A percentile compares a stretch with the other conserved stretches of the same genome.
phyloP scores from a whole-genome alignment of 1,140 invertebrate genomes.

The Mamestra configurata region DNA sequence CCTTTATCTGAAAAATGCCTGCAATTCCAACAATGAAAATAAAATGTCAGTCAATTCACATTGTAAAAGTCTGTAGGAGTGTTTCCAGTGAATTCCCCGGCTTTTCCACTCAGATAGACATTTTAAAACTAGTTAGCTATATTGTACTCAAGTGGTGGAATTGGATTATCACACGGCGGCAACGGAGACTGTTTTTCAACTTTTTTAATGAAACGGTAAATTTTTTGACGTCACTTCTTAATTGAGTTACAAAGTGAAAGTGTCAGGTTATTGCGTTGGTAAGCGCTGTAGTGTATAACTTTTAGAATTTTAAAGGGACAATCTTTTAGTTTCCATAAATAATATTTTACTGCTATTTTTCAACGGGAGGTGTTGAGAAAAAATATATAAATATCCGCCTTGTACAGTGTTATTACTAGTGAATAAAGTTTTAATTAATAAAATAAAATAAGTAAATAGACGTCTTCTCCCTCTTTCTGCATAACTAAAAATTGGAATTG shows the following conservation, averaged over 20 bases:
- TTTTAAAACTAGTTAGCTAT: slow-evolving; percentile 15
- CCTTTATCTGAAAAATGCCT: slow-evolving; percentile 3
- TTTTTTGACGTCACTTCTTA: too few species aligned
- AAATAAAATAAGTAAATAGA: too few species aligned
- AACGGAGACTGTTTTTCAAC: neutral
- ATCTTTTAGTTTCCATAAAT: too few species aligned
- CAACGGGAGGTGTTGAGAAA: too few species aligned
- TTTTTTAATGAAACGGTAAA: neutral
- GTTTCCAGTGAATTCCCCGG: neutral
- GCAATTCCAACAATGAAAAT: neutral
- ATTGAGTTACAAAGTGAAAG: neutral
- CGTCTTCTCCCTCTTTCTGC: too few species aligned
- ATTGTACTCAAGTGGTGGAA: neutral
- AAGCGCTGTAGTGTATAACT: too few species aligned
- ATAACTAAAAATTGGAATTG: too few species aligned
- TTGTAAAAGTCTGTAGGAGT: neutral
- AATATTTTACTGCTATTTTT: too few species aligned
- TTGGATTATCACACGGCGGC: neutral
- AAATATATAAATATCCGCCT: too few species aligned
- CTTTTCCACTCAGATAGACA: slow-evolving; percentile 4
- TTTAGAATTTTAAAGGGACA: too few species aligned
- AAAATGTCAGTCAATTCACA: slow-evolving; percentile 3
- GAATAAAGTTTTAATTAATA: too few species aligned
- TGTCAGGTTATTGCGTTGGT: neutral
- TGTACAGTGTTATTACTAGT: too few species aligned